Base-by-base conservation (phyloP, 2,113 vertebrate species). In the Ageneiosus marmoratus region DNA sequence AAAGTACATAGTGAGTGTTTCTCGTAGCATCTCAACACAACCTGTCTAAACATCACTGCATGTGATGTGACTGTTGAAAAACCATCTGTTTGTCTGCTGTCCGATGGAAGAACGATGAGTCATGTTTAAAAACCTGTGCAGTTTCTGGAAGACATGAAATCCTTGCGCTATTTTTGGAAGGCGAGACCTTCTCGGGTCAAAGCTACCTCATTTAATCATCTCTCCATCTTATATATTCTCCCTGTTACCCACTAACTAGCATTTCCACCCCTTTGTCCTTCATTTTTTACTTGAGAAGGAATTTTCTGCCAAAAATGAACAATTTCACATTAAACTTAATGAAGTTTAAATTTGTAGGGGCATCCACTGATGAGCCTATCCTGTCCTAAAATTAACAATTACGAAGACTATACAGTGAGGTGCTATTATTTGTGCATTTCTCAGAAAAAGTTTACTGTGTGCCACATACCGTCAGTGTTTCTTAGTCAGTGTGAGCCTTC, bases 101-200 rank as follows among this genome's bases (percentile, higher is more conserved):
- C 27, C 27, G 32, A 46, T 27, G 41, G 80, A 82, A 82, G 18
- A 82, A 46, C 11, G 7, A 63, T 75, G 70, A 75, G 56, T 75
- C 80, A 75, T 63, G 46, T 63, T 51, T 75, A 44, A 82, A 75
- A 82, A 75, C 22, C 46, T 1, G 22, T 34, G 27, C 70, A 12
- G 15, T 82, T 48, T 63, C 80, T 82, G 56, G 44, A 50, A 63
- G 70, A 56, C 72, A 75, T 73, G 56, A 82, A 51, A 63, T 63
- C 22, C 41, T 16, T 7, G 18, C n/a, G 37, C 77, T 63, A 72
- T 80, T 74, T 80, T 80, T 84, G 41, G 70, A 69, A 73, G 10
- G 15, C 34, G 24, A 83, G 72, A 55, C 58, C 73, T 83, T 41
- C 48, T 55, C 11, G 50, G 58, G 73, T 81, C 63, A 80, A 44